Evolutionary conservation across 2,888 invertebrate genomes (phyloP).

Genomic region (Archips xylosteana): DNA sequence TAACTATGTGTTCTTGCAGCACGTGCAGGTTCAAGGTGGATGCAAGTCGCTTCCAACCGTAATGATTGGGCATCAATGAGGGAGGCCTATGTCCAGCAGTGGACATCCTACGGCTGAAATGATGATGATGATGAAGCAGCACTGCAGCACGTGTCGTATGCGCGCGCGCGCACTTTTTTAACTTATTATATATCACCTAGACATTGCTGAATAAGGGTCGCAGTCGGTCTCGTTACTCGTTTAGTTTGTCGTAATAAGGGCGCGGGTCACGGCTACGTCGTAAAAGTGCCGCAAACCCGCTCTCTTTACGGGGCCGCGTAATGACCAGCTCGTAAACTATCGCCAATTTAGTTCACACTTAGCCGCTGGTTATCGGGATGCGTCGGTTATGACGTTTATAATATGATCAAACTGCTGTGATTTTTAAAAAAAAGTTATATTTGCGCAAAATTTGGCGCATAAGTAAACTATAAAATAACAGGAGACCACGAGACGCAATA

Average conservation of each 20-base stretch:
- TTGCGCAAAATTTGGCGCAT: too few species aligned
- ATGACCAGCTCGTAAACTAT: conserved; percentile 80
- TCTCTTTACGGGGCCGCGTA: conserved; percentile 74
- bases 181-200: background rate
- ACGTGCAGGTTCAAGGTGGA: too few species aligned
- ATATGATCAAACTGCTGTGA: background rate
- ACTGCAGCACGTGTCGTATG: too few species aligned
- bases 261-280: conserved; percentile 72
- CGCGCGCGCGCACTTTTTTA: too few species aligned
- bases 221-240: conserved; percentile 50
- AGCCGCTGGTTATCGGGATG: conserved; percentile 50
- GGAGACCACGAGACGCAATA: too few species aligned
- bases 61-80: too few species aligned
- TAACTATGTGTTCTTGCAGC: too few species aligned
- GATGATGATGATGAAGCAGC: too few species aligned
- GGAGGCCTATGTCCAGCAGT: too few species aligned
- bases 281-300: conserved; percentile 69
- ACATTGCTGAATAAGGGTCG: background rate
- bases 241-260: conserved; percentile 68
- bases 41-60: too few species aligned
- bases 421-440: background rate
- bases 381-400: background rate
- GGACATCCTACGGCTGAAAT: too few species aligned
- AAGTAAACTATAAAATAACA: too few species aligned
- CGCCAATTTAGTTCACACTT: conserved; percentile 80